These are phyloP conservation scores for Rhimphoctona megacephalus DNA, from an alignment of 2,888 invertebrate genomes.

Conservation along the genomic window DNA sequence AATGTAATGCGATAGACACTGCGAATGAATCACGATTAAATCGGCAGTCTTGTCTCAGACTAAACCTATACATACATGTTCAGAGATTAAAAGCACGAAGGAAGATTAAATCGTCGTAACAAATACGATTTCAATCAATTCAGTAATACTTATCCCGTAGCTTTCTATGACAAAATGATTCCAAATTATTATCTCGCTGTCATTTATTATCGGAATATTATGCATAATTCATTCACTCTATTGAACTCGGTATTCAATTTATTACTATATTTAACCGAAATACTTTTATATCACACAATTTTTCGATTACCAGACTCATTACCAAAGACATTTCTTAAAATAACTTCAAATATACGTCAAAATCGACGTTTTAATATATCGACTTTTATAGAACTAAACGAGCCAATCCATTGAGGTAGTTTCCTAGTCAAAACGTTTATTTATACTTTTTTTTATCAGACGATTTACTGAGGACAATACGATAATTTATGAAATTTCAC, in stretches of 20 bases:
- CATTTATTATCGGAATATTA: slow-evolving; percentile 43
- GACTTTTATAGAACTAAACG: too few species aligned
- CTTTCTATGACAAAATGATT: slow-evolving; percentile 18
- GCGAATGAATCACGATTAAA: slow-evolving; percentile 48
- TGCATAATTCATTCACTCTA: slow-evolving; percentile 33
- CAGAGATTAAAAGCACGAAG: background rate
- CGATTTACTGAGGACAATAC: too few species aligned
- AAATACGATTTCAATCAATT: background rate
- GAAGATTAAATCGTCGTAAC: slow-evolving; percentile 39
- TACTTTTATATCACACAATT: background rate
- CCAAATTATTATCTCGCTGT: slow-evolving; percentile 20
- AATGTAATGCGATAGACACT: slow-evolving; percentile 5
- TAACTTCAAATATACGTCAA: background rate
- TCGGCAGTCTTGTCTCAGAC: slow-evolving; percentile 15
- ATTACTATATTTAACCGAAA: background rate
- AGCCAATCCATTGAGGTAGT: too few species aligned
- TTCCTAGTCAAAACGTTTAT: too few species aligned
- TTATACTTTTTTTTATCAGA: too few species aligned
- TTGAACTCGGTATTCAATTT: background rate
- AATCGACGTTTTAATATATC: too few species aligned
- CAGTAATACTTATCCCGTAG: slow-evolving; percentile 9
- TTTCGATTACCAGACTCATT: too few species aligned
- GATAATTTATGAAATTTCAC: too few species aligned
- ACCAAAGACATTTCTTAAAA: background rate
- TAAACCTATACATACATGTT: slow-evolving; percentile 18